Percentiles rank a stretch among this genome's conserved stretches.
Evolutionary conservation across 2,888 invertebrate species (phyloP).

Genomic region (Noctua janthe): DNA sequence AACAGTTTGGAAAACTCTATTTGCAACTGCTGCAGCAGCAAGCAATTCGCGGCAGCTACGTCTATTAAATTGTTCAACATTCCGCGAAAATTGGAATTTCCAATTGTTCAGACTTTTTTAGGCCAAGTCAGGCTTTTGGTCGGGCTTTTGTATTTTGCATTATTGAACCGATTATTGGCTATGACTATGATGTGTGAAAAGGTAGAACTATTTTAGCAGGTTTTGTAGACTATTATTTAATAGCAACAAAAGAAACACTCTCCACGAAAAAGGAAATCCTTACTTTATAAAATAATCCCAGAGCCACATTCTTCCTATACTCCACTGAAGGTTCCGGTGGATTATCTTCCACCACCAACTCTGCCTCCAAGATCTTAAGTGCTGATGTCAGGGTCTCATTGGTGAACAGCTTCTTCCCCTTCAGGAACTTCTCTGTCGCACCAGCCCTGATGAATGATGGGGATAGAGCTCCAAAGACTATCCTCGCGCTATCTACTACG

Average conservation of each 20-base stretch:
- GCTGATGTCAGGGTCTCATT: constrained; percentile 82
- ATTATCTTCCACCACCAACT: constrained; percentile 73
- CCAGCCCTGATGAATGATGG: constrained; percentile 83
- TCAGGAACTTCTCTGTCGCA: constrained; percentile 87
- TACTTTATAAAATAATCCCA: constrained; percentile 33
- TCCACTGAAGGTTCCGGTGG: constrained; percentile 89
- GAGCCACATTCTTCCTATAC: constrained; percentile 75
- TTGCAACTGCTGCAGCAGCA: neutral
- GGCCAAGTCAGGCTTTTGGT: neutral
- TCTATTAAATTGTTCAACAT: constrained; percentile 23
- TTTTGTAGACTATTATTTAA: neutral
- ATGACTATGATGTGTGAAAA: neutral
- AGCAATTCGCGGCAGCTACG: constrained; percentile 9
- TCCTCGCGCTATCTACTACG: constrained; percentile 79
- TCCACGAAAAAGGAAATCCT: neutral
- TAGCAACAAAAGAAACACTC: too few species aligned
- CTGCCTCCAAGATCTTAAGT: constrained; percentile 71
- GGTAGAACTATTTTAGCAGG: neutral
- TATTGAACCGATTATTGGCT: neutral
- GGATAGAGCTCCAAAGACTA: constrained; percentile 91
- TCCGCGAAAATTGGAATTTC: constrained; percentile 21
- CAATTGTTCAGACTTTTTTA: constrained; percentile 16
- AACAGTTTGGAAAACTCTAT: neutral
- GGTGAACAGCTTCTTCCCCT: constrained; percentile 81
- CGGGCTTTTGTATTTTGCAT: neutral